Evolutionary conservation across 2,888 invertebrate genomes (phyloP).

Genomic region (Papilio protenor): DNA sequence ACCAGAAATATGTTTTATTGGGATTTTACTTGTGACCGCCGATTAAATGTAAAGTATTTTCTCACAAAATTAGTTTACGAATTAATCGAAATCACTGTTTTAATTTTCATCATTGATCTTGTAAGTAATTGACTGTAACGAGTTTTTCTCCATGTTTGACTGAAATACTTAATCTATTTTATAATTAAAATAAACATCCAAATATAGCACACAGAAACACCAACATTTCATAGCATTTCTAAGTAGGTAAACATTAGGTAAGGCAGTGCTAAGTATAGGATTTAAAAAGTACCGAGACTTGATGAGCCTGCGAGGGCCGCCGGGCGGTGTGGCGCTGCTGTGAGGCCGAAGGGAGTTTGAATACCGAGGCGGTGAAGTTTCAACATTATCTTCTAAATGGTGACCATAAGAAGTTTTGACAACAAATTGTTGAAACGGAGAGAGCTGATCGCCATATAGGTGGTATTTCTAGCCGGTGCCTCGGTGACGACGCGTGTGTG

Average conservation of each 20-base stretch:
- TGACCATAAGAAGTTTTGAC: constrained; percentile 71
- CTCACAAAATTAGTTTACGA: background rate
- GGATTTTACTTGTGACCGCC: background rate
- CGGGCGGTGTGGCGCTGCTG: constrained; percentile 76
- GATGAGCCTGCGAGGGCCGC: constrained; percentile 75
- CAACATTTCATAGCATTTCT: constrained; percentile 55
- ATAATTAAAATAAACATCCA: background rate
- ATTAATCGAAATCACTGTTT: too few species aligned
- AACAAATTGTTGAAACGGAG: constrained; percentile 69
- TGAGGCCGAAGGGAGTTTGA: constrained; percentile 76
- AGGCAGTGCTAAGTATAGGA: constrained; percentile 81
- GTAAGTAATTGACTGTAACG: background rate
- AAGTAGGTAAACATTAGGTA: constrained; percentile 59
- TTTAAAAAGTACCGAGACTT: constrained; percentile 82
- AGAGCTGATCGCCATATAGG: constrained; percentile 64
- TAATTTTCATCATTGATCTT: background rate
- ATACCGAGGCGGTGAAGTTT: constrained; percentile 66
- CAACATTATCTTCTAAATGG: constrained; percentile 72
- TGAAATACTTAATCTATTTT: background rate
- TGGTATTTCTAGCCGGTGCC: constrained; percentile 68
- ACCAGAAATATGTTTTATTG: background rate
- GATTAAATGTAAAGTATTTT: background rate
- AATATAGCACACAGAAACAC: constrained; percentile 52
- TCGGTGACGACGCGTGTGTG: constrained; percentile 74
- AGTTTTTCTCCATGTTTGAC: background rate